Percentiles rank a stretch among this genome's conserved stretches.
These are phyloP conservation scores for Heliangelus exortis DNA, from an alignment of 2,797 vertebrate species.

Conservation along the genomic window DNA sequence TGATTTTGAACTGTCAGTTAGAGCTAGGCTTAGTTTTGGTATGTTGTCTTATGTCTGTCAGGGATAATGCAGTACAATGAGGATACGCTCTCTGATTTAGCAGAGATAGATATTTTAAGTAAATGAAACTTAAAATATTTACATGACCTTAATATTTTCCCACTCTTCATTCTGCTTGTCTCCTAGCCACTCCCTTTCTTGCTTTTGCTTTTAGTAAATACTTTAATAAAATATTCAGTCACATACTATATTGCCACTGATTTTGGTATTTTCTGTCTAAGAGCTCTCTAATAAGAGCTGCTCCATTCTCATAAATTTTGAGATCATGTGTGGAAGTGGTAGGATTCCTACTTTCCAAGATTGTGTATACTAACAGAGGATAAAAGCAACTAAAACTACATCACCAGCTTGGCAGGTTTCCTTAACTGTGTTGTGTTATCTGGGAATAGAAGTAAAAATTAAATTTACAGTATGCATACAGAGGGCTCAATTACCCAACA, in stretches of 20 bases:
- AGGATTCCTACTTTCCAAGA: neutral
- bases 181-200: neutral
- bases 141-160: neutral
- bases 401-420: neutral
- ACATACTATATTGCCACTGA: neutral
- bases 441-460: neutral
- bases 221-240: neutral
- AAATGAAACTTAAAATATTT: neutral
- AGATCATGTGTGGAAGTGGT: neutral
- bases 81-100: neutral
- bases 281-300: neutral
- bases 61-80: neutral
- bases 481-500: neutral
- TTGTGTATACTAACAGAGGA: neutral
- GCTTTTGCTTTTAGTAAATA: neutral
- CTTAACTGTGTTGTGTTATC: neutral
- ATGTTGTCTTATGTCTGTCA: neutral
- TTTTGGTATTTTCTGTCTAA: neutral
- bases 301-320: neutral
- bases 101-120: neutral
- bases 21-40: neutral
- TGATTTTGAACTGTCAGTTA: neutral
- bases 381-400: neutral
- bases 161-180: neutral
- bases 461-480: neutral